Conservation (phyloP, 2,113 vertebrate genomes). For the Aegypius monachus region DNA sequence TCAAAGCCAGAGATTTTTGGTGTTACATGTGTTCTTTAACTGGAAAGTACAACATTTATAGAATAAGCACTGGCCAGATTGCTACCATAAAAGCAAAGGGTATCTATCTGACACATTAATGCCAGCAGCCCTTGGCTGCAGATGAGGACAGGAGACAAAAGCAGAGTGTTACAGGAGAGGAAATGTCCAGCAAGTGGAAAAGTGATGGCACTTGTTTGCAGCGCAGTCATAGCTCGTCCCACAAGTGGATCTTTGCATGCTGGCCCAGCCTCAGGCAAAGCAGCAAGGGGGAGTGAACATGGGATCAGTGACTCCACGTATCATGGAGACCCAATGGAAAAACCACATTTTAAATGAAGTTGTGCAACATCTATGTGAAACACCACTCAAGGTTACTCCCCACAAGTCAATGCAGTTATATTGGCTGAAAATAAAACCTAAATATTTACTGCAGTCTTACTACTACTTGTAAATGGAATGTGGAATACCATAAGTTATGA, state of each 20-base stretch:
- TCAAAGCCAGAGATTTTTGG: background rate
- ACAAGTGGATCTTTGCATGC: accelerated
- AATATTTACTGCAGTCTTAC: background rate
- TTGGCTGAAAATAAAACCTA: background rate
- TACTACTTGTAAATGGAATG: background rate
- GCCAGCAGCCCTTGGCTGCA: background rate
- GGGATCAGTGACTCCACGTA: accelerated
- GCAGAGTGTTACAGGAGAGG: background rate
- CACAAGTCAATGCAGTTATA: background rate
- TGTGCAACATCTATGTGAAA: background rate
- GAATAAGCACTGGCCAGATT: background rate
- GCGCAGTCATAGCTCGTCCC: background rate
- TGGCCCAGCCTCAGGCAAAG: background rate
- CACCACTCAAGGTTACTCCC: background rate
- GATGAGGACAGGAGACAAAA: background rate
- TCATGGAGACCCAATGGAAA: background rate
- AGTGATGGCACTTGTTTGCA: background rate
- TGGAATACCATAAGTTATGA: background rate
- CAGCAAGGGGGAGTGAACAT: background rate
- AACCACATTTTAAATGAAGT: background rate
- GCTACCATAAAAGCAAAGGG: background rate
- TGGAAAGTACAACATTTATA: background rate
- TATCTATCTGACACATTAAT: background rate
- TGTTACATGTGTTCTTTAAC: background rate
- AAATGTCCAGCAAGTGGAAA: background rate